Base-by-base conservation (phyloP, 2,888 invertebrate species). In the Caenorhabditis panamensis region DNA sequence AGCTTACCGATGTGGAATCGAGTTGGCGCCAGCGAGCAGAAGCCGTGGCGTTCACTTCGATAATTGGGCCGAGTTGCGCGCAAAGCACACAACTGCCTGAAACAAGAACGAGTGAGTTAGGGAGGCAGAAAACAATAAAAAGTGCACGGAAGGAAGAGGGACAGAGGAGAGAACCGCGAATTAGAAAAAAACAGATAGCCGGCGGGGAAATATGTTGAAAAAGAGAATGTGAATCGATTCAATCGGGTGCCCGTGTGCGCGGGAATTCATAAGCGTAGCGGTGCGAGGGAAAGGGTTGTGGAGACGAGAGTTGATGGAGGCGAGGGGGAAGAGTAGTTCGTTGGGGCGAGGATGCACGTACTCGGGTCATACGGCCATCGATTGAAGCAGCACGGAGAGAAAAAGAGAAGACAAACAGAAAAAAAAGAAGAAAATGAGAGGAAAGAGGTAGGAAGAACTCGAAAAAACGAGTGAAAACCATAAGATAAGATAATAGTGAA, bases 11-110 rank as follows among this genome's bases (percentile, higher is more conserved):
- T 44, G 83, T 82, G 49, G 80, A 73, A 72, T 72, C 79, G 51
- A 82, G 73, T 73, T 82, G 77, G 64, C 82, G 79, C 85, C 85
- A 85, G 63, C 83, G 81, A 80, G 83, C 83, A 79, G 85, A 83
- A 78, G 85, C 85, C 85, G 85, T 85, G 64, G 85, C 83, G 82
- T 62, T 81, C 81, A 77, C 76, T 36, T 77, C 77, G 77, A 68
- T 71, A 53, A 54, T 28, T 81, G 62, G 61, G 80, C 80, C n/a
- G 59, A 76, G 80, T 71, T 73, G 81, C 69, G 77, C 72, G 77
- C 81, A 26, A 31, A 56, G 81, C 80, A 81, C 81, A 81, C 81
- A 81, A 81, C 81, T 69, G 81, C 81, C 82, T 82, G 66, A 68
- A 82, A 77, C 20, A 13, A 22, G 47, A 56, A 44, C n/a, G 18